These are phyloP conservation scores for Uromys caudimaculatus DNA, from an alignment of 2,797 vertebrate genomes.

Conservation along the genomic window DNA sequence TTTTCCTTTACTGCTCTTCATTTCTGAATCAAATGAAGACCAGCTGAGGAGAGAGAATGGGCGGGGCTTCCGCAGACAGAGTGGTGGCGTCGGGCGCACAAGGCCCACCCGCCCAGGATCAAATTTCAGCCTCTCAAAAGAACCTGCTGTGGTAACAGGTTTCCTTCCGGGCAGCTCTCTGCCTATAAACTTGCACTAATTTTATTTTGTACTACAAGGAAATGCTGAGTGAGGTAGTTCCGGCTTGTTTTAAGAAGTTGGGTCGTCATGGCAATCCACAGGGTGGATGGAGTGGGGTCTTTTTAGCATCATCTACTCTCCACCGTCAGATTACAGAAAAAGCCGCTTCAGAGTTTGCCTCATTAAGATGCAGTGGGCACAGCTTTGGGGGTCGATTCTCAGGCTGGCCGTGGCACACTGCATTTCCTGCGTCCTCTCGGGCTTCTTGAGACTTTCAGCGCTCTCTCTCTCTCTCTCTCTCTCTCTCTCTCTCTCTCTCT, in stretches of 20 bases:
- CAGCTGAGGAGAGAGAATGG: conserved; percentile 62
- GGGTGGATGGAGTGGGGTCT: conserved; percentile 73
- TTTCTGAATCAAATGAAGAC: conserved; percentile 74
- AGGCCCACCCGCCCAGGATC: background rate
- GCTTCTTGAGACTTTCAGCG: conserved; percentile 48
- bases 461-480: background rate
- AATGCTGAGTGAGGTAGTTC: conserved; percentile 80
- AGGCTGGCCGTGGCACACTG: background rate
- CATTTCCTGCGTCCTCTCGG: conserved; percentile 1
- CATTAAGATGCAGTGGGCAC: conserved; percentile 64
- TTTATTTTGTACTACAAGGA: conserved; percentile 77
- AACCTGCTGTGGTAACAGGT: conserved; percentile 56
- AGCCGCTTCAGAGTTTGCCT: conserved; percentile 62
- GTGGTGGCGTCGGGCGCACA: background rate
- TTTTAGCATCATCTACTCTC: conserved; percentile 81
- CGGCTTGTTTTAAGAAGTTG: conserved; percentile 79
- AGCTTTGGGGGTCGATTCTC: conserved; percentile 2
- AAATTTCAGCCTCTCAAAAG: conserved; percentile 30
- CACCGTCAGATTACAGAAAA: conserved; percentile 81
- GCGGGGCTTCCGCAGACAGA: background rate
- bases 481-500: background rate
- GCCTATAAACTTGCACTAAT: conserved; percentile 66
- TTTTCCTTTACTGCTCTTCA: conserved; percentile 64
- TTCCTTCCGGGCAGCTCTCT: conserved; percentile 46
- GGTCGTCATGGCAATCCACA: conserved; percentile 86